Evolutionary conservation across 2,113 vertebrate species (phyloP), one percentile per base, ranked within the genome.

Genomic region (Rattus norvegicus): DNA sequence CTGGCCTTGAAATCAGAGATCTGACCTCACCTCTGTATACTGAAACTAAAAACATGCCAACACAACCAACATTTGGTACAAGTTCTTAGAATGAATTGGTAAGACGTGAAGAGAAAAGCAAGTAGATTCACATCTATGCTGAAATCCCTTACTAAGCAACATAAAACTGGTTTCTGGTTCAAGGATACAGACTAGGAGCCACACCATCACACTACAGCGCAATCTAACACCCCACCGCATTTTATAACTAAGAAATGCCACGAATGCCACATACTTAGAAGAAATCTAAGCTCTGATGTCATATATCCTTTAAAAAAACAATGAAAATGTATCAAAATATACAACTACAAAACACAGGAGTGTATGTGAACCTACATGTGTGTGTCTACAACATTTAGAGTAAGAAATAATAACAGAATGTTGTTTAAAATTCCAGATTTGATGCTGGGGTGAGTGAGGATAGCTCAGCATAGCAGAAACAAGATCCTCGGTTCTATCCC

Each of bases 331-430:
- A 72, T 77, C 17, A 79, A 88, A 85, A 47, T 61, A 89, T 86
- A 47, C n/a, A 88, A 43, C 49, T 77, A 91, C 20, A 49, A n/a
- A 95, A 76, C 43, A 75, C 30, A 47, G 79, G 3, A 6, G 3
- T 24, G 47, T 63, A 4, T 33, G 47, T 39, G 9, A 54, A 91
- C 36, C 17, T 77, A 14, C 26, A 47, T 30, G 43, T 30, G 70
- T 80, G 84, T 43, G 65, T 91, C 76, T 79, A 72, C 92, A 96
- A 88, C 36, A 77, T 77, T 96, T 17, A 89, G 52, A 93, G 61
- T 36, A 93, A 95, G 88, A 88, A 17, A n/a, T 10, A 81, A 83
- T 2, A 86, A 76, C 22, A 28, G 30, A 54, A n/a, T 20, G 2
- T 59, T 91, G 67, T 91, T 83, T 84, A 84, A 93, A 93, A 93